Conservation (phyloP, 1,140 invertebrate species). For the Gonatopus flavifemur region DNA sequence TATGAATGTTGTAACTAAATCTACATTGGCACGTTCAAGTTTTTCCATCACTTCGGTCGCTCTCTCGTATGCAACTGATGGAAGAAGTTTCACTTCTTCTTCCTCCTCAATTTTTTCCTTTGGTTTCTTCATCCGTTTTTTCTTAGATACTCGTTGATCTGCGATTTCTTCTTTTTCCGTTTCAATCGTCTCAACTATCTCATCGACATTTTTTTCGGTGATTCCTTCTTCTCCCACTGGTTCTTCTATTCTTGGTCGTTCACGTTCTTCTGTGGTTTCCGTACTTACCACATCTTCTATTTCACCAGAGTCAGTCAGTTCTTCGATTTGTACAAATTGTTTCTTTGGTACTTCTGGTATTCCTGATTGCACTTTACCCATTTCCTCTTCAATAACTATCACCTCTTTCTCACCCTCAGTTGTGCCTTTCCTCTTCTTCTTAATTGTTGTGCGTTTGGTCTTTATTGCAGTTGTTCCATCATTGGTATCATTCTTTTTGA, state of each 20-base stretch:
- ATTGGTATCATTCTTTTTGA: conserved; percentile 50
- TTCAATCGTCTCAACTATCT: conserved; percentile 1
- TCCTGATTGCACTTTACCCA: conserved; percentile 42
- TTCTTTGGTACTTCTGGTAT: conserved; percentile 47
- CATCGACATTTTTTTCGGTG: background rate
- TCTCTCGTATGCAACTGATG: too few relatives aligned
- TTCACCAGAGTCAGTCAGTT: conserved; percentile 33
- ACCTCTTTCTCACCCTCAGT: conserved; percentile 35
- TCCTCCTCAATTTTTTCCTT: conserved; percentile 14
- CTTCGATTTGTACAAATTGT: conserved; percentile 51
- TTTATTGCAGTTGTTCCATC: conserved; percentile 50
- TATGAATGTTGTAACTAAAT: too few relatives aligned
- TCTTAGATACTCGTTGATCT: too few relatives aligned
- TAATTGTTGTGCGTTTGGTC: conserved; percentile 50
- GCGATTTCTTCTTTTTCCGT: too few relatives aligned
- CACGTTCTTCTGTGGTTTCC: too few relatives aligned
- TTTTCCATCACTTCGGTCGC: too few relatives aligned
- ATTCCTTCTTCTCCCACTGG: conserved; percentile 19
- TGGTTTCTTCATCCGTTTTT: conserved; percentile 5
- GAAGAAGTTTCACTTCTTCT: too few relatives aligned
- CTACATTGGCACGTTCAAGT: too few relatives aligned
- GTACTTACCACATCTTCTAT: conserved; percentile 25
- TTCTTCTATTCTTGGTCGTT: conserved; percentile 27
- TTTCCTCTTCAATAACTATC: conserved; percentile 53
- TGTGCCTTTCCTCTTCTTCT: conserved; percentile 32